Evolutionary conservation across 2,113 vertebrate species (phyloP).

Genomic region (Microcebus lehilahytsara): DNA sequence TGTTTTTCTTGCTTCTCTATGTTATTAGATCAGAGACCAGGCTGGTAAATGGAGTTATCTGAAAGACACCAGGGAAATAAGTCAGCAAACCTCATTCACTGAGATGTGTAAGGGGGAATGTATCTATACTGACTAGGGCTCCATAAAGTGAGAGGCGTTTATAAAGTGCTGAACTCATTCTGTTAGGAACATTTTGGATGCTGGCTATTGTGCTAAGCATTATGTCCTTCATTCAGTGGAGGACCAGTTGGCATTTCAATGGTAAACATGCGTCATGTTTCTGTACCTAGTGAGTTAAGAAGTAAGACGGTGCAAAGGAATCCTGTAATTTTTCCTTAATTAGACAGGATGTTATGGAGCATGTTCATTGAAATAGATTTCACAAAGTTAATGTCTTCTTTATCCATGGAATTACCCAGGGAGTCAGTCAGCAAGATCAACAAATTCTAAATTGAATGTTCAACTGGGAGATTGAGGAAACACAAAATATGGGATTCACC

Average conservation of each 20-base stretch:
- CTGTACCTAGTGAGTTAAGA: neutral
- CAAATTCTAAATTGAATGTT: neutral
- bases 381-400: neutral
- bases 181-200: neutral
- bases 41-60: neutral
- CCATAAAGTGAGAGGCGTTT: neutral
- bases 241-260: neutral
- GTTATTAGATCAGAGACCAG: neutral
- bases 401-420: neutral
- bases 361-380: neutral
- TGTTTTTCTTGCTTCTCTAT: neutral
- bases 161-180: neutral
- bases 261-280: neutral
- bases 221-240: neutral
- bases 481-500: neutral
- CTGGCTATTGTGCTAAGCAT: neutral
- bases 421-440: neutral
- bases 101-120: neutral
- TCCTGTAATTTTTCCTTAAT: no score
- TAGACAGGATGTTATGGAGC: neutral
- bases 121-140: neutral
- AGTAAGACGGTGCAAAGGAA: neutral
- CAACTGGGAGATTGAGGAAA: neutral
- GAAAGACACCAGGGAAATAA: neutral
- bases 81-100: neutral